phyloP scores from a whole-genome alignment of 2,113 vertebrate genomes.

The Carassius auratus region DNA sequence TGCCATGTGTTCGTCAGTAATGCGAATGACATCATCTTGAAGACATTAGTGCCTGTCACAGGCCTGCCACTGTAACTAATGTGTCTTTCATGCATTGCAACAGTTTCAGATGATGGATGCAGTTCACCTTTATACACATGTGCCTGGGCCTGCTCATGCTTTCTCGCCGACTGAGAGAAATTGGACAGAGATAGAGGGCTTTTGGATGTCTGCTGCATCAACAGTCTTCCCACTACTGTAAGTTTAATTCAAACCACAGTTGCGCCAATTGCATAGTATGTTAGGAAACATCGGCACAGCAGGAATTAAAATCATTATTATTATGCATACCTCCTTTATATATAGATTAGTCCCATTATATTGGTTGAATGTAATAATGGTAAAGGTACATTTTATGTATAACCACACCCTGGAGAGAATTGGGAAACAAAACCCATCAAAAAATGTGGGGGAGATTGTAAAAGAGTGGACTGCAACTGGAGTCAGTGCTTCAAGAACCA shows the following conservation, averaged over 20 bases:
- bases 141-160: neutral
- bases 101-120: constrained; percentile 54
- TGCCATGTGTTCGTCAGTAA: neutral
- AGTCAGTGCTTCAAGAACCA: too few relatives aligned
- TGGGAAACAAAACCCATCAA: too few relatives aligned
- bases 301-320: neutral
- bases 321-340: neutral
- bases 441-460: too few relatives aligned
- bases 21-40: neutral
- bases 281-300: neutral
- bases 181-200: constrained; percentile 31
- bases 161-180: constrained; percentile 23
- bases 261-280: too few relatives aligned
- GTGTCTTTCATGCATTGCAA: constrained; percentile 35
- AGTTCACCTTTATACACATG: constrained; percentile 55
- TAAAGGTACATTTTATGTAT: too few relatives aligned
- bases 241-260: neutral
- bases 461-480: too few relatives aligned
- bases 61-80: constrained; percentile 51
- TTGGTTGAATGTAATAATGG: neutral
- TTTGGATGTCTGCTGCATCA: constrained; percentile 18
- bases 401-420: too few relatives aligned
- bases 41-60: constrained; percentile 47
- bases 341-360: neutral
- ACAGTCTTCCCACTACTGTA: neutral